Percentiles rank a stretch among this genome's conserved stretches.
Evolutionary conservation across 1,140 invertebrate species (phyloP).

Genomic region (Lasaia peninsularis): DNA sequence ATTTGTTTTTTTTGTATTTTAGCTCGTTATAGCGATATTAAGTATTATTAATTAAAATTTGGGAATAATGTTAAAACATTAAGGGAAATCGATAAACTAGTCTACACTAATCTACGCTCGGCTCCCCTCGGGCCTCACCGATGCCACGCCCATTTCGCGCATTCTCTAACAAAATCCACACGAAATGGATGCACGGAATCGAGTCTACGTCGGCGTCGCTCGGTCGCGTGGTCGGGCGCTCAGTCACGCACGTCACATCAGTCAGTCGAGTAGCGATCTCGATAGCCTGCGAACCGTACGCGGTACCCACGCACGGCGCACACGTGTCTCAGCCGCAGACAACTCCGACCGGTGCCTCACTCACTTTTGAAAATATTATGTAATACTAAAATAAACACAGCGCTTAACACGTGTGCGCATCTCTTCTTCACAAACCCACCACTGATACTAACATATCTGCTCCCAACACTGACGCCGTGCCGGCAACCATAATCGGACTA

Average conservation of each 20-base stretch:
- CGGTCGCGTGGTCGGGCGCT: slow-evolving; percentile 31
- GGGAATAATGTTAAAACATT: not conserved
- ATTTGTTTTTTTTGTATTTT: not conserved
- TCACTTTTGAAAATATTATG: slow-evolving; percentile 48
- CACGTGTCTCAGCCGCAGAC: slow-evolving; percentile 59
- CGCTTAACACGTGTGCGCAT: slow-evolving; percentile 57
- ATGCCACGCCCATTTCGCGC: slow-evolving; percentile 68
- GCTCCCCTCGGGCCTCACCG: slow-evolving; percentile 55
- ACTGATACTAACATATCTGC: slow-evolving; percentile 10
- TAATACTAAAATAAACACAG: slow-evolving; percentile 66
- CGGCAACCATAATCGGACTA: not conserved
- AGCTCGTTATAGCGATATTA: not conserved
- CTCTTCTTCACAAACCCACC: slow-evolving; percentile 23
- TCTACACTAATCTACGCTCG: slow-evolving; percentile 24
- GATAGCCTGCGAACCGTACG: slow-evolving; percentile 59
- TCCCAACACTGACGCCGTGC: not conserved
- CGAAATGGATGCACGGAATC: slow-evolving; percentile 60
- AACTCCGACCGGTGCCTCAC: slow-evolving; percentile 38
- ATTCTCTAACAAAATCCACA: slow-evolving; percentile 67
- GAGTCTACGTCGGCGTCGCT: slow-evolving; percentile 37
- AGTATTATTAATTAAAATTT: not conserved
- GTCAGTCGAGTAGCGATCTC: slow-evolving; percentile 67
- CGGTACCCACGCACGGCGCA: slow-evolving; percentile 39
- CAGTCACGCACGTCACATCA: slow-evolving; percentile 63
- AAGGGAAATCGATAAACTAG: slow-evolving; percentile 27